These are phyloP conservation scores for Streptopelia turtur DNA, from an alignment of 2,797 vertebrate species.

Conservation along the genomic window DNA sequence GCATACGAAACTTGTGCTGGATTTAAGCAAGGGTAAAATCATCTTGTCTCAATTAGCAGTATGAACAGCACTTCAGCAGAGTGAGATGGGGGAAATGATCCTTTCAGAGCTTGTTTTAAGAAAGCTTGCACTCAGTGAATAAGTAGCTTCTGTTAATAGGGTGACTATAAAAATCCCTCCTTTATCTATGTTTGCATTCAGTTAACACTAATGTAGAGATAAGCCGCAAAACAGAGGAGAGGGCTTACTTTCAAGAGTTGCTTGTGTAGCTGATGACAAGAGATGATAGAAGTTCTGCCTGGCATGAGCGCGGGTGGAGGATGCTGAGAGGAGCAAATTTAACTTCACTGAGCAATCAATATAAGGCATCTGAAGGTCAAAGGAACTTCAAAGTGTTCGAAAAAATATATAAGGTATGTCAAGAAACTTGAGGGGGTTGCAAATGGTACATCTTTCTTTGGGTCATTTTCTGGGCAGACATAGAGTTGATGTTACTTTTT, in stretches of 20 bases:
- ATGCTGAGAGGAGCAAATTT: conserved; percentile 41
- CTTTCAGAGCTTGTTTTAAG: conserved; percentile 50
- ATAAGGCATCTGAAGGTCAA: background rate
- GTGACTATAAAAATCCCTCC: conserved; percentile 29
- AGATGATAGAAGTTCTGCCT: conserved; percentile 28
- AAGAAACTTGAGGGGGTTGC: background rate
- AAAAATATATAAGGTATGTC: conserved; percentile 41
- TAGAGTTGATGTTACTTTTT: conserved; percentile 3
- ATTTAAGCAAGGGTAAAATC: conserved; percentile 27
- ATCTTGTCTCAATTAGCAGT: conserved; percentile 11
- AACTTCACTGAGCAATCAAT: conserved; percentile 10
- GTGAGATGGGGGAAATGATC: conserved; percentile 4
- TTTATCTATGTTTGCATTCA: conserved; percentile 48
- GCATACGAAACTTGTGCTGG: background rate
- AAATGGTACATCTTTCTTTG: background rate
- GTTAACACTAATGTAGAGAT: conserved; percentile 43
- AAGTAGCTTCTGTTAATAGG: conserved; percentile 45
- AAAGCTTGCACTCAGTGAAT: conserved; percentile 6
- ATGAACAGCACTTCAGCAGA: conserved; percentile 29
- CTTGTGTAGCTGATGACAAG: conserved; percentile 4
- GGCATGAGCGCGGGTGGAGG: background rate
- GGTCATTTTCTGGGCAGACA: conserved; percentile 20
- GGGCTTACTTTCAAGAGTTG: background rate
- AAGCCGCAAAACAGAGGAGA: conserved; percentile 28
- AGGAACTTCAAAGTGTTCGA: background rate